Percentiles rank a stretch among this genome's conserved stretches.
These are phyloP conservation scores for Tyrannus savana DNA, from an alignment of 2,113 vertebrate genomes.

Conservation along the genomic window DNA sequence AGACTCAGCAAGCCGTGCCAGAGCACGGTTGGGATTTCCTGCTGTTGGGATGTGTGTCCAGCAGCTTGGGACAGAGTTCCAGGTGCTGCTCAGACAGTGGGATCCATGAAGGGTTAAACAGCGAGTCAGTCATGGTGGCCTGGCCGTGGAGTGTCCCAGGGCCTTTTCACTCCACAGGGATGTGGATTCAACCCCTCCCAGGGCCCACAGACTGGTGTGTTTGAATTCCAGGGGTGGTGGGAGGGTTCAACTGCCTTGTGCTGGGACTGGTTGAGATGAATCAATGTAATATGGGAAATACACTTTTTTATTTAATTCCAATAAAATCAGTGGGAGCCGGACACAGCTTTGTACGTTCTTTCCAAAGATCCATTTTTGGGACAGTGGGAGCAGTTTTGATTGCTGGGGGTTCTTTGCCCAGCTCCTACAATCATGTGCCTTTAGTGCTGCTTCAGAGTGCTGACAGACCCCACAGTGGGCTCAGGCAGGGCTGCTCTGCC, in stretches of 20 bases:
- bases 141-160: not conserved
- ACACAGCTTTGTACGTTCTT: not conserved
- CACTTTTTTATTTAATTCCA: conserved; percentile 66
- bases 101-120: conserved; percentile 26
- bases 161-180: not conserved
- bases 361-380: not conserved
- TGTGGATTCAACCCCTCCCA: not conserved
- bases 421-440: not conserved
- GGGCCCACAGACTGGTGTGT: conserved; percentile 26
- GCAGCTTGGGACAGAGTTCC: not conserved
- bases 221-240: conserved; percentile 20
- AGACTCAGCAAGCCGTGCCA: not conserved
- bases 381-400: not conserved
- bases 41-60: not conserved
- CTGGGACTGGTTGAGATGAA: conserved; percentile 53
- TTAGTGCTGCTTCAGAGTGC: conserved; percentile 41
- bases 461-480: conserved; percentile 4
- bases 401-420: conserved; percentile 10
- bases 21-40: not conserved
- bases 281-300: conserved; percentile 47
- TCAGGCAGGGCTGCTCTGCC: not conserved
- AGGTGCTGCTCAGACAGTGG: conserved; percentile 21
- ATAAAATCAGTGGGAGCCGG: conserved; percentile 60
- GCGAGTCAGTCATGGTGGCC: not conserved
- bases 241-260: conserved; percentile 57